Conservation (phyloP, 2,113 vertebrate genomes). For the Macroglossus sobrinus region DNA sequence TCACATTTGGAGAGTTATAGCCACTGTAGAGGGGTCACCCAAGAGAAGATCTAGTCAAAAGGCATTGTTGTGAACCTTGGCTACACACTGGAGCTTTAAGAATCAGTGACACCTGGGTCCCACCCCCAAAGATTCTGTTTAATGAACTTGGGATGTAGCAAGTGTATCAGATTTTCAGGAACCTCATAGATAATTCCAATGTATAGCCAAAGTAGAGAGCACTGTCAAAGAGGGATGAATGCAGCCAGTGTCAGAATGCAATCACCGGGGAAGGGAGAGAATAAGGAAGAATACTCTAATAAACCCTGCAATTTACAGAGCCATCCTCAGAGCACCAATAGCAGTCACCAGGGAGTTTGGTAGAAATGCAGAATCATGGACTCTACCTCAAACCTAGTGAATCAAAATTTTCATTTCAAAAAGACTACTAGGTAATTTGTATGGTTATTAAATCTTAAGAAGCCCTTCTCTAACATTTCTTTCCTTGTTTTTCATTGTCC, state of each 20-base stretch:
- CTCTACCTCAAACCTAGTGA: not conserved
- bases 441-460: not conserved
- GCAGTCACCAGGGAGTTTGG: not conserved
- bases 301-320: not conserved
- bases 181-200: not conserved
- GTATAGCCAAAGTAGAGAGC: not conserved
- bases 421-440: not conserved
- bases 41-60: not conserved
- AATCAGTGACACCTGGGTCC: not conserved
- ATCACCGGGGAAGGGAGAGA: not conserved
- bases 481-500: not conserved
- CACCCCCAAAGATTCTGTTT: not conserved
- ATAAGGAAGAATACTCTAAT: not conserved
- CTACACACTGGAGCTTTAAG: not conserved
- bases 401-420: not conserved
- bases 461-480: not conserved
- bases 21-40: not conserved
- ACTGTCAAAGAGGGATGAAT: not conserved
- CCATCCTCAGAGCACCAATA: not conserved
- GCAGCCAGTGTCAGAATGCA: not conserved
- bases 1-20: not conserved
- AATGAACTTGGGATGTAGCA: not conserved
- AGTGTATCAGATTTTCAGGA: not conserved
- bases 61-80: not conserved
- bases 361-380: not conserved